These are phyloP conservation scores for Tetraneura akinire DNA, from an alignment of 1,140 invertebrate species.

Conservation along the genomic window DNA sequence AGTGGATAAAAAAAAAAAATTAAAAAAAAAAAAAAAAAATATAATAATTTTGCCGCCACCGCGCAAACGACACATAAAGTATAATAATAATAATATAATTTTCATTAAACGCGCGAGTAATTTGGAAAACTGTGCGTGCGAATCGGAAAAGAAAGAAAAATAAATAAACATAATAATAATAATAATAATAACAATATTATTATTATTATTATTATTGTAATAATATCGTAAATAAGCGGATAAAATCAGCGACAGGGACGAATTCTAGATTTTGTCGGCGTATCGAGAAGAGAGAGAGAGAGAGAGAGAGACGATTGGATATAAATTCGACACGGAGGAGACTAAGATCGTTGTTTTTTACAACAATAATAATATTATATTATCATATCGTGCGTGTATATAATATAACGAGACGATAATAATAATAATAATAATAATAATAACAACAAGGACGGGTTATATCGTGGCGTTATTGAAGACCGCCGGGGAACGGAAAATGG, in stretches of 20 bases:
- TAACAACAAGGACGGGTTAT: not conserved
- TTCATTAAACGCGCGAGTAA: not conserved
- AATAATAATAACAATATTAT: too few species aligned
- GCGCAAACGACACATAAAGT: not conserved
- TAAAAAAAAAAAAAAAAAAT: too few species aligned
- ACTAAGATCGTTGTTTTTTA: slow-evolving; percentile 36
- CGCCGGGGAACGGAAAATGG: not conserved
- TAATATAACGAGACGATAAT: not conserved
- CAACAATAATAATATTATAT: not conserved
- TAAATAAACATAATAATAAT: too few species aligned
- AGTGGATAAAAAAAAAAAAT: too few species aligned
- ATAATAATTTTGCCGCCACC: too few species aligned
- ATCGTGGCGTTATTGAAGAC: not conserved
- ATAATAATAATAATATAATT: slow-evolving; percentile 18
- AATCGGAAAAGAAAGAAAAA: too few species aligned
- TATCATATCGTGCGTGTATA: not conserved
- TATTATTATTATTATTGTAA: too few species aligned
- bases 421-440: slow-evolving; percentile 18
- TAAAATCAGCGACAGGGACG: not conserved
- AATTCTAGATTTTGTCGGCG: not conserved
- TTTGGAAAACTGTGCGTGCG: too few species aligned
- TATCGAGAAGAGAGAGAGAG: not conserved
- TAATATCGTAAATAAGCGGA: not conserved
- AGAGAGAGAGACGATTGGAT: not conserved
- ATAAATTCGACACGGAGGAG: not conserved